Evolutionary conservation across 2,113 vertebrate genomes (phyloP).

Genomic region (Dolichotis patagonum): DNA sequence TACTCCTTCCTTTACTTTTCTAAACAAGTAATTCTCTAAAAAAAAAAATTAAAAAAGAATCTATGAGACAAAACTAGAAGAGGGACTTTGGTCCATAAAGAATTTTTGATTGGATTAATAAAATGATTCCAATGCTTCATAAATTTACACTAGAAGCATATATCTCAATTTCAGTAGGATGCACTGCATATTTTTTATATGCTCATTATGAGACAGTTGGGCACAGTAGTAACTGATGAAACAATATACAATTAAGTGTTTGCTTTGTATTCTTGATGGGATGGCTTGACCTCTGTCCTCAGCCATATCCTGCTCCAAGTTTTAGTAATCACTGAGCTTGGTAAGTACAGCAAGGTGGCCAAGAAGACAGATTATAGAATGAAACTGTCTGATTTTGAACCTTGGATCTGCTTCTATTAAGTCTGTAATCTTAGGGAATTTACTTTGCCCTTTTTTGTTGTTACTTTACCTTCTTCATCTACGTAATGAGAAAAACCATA

Average conservation of each 20-base stretch:
- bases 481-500: neutral
- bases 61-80: neutral
- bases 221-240: neutral
- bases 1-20: too few relatives aligned
- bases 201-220: neutral
- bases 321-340: neutral
- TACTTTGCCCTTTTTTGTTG: neutral
- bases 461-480: neutral
- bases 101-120: slow-evolving; percentile 10
- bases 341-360: neutral
- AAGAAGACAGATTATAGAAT: neutral
- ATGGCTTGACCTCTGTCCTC: neutral
- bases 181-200: neutral
- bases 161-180: neutral
- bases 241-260: neutral
- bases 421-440: neutral
- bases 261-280: neutral
- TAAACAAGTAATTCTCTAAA: too few relatives aligned
- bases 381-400: neutral
- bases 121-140: neutral
- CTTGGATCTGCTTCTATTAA: neutral
- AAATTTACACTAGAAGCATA: neutral
- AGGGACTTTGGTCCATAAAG: neutral
- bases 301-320: neutral
- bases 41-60: neutral